Base-by-base conservation (phyloP, 1,140 invertebrate species). In the Drosophila miranda region DNA sequence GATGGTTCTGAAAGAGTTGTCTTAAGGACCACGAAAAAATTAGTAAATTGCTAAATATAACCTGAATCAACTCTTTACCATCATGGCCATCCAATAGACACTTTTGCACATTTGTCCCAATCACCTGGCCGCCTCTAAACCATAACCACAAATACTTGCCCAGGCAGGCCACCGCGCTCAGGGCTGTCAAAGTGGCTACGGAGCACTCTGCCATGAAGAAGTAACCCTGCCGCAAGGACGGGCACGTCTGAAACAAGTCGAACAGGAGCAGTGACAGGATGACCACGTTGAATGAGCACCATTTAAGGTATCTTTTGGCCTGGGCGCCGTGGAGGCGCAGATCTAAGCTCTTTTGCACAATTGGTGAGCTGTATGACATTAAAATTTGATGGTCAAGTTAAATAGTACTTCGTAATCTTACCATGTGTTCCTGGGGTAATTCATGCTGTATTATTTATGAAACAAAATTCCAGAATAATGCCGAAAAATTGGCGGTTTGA, bases 91-190 rank as follows among this genome's bases (percentile, higher is more conserved):
- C 84, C 13, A 92, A 70, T 26, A 92, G 64, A 61, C 80, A 78
- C 48, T 90, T 84, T 28, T 92, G 92, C 56, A 78, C 60, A 19
- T 77, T 62, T 11, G 90, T 92, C 3, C 91, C 89, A 7, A 72
- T 41, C 9, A 92, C 72, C 34, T 79, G 77, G 48, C 90, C 82
- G 2, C 64, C 68, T 28, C 58, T 62, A 5, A 91, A 62, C 41
- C 75, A 59, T 54, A 90, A 84, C 54, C 79, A 84, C 19, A 91
- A 45, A 74, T 92, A 92, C 59, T 89, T 90, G 26, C 49, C 73
- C 44, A 92, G 70, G 67, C 92, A 91, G 66, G 90, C 92, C 4
- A 91, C 5, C 0, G 90, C 69, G 72, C 92, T 92, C 1, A 92
- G 66, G 4, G 60, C 75, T 2, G 91, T 66, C 30, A 91, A 46